Evolutionary conservation across 2,888 invertebrate species (phyloP).

Genomic region (Nomada hirtipes): DNA sequence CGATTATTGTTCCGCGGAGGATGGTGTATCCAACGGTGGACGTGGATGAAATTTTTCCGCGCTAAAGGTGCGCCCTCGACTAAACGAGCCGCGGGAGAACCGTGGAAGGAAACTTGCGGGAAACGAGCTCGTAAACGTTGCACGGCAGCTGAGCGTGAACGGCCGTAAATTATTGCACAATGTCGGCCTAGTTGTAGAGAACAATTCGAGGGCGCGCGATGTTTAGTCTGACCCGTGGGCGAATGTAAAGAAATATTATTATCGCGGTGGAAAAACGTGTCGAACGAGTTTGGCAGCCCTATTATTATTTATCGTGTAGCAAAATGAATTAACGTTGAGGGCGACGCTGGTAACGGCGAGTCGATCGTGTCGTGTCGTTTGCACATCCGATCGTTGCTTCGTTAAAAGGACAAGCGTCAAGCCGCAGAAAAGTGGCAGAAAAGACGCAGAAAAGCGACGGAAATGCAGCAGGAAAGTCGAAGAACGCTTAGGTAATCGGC

Average conservation of each 20-base stretch:
- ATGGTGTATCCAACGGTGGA: neutral
- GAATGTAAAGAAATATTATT: neutral
- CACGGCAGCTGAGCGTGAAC: conserved; percentile 31
- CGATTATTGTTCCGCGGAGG: neutral
- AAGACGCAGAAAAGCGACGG: neutral
- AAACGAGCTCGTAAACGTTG: conserved; percentile 66
- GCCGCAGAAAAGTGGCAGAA: neutral
- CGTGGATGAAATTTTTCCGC: conserved; percentile 15
- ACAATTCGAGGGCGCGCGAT: conserved; percentile 3
- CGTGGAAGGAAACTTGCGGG: conserved; percentile 60
- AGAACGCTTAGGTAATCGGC: conserved; percentile 17
- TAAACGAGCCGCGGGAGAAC: conserved; percentile 3
- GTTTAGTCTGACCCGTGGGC: neutral
- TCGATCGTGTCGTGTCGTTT: neutral
- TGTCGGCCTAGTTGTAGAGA: conserved; percentile 4
- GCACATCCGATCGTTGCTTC: neutral
- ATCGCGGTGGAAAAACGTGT: neutral
- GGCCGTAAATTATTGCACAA: conserved; percentile 58
- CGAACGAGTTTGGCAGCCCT: neutral
- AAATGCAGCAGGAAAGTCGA: neutral
- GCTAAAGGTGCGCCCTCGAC: conserved; percentile 2
- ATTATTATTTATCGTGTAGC: neutral
- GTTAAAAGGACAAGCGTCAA: neutral
- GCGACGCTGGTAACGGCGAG: too few species aligned
- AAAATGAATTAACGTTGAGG: neutral